Evolutionary conservation across 2,888 invertebrate genomes (phyloP).

Genomic region (Eucera pruinosa): DNA sequence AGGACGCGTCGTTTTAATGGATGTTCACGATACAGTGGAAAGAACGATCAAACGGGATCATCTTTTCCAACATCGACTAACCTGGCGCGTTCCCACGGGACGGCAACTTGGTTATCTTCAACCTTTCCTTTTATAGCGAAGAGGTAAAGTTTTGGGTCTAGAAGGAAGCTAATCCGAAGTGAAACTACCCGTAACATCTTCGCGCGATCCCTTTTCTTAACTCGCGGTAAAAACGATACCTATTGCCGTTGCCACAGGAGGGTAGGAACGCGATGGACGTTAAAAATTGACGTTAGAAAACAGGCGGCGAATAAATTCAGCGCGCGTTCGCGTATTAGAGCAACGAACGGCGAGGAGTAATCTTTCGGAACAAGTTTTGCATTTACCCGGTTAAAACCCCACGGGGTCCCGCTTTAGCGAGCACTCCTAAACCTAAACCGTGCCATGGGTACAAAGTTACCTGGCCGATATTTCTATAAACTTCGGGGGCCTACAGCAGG

Average conservation of each 20-base stretch:
- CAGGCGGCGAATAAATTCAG: constrained; percentile 18
- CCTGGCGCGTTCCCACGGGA: constrained; percentile 17
- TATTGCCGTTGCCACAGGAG: too few relatives aligned
- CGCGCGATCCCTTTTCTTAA: neutral
- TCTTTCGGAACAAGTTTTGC: constrained; percentile 5
- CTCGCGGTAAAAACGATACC: neutral
- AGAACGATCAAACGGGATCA: constrained; percentile 21
- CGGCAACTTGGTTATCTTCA: constrained; percentile 27
- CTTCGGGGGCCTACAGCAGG: constrained; percentile 39
- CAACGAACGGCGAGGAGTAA: neutral
- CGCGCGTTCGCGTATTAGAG: constrained; percentile 5
- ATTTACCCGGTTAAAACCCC: neutral
- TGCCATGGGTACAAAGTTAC: constrained; percentile 28
- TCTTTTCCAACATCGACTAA: constrained; percentile 10
- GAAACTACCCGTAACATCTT: constrained; percentile 11
- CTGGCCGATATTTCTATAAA: constrained; percentile 41
- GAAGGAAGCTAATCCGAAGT: constrained; percentile 20
- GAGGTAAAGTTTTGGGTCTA: neutral
- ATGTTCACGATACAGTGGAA: constrained; percentile 1
- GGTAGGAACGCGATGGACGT: too few relatives aligned
- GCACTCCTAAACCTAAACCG: too few relatives aligned
- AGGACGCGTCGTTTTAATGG: neutral
- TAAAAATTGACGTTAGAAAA: too few relatives aligned
- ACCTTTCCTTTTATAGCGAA: constrained; percentile 28
- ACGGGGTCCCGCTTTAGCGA: constrained; percentile 20